Conservation (phyloP, 2,797 vertebrate species). For the Sylvia borin region DNA sequence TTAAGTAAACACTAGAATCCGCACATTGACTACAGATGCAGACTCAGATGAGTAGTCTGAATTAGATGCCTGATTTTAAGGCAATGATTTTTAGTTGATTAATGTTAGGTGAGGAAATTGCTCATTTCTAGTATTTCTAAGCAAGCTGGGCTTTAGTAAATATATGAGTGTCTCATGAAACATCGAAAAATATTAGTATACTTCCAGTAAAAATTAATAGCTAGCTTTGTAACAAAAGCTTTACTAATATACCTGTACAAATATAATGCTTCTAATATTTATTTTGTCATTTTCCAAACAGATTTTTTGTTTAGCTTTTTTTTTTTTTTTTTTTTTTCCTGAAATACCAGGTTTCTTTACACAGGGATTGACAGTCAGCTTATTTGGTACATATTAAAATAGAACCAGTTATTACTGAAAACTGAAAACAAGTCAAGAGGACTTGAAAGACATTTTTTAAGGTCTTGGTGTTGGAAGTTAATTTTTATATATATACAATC, state of each 20-base stretch:
- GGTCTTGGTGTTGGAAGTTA: neutral
- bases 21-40: neutral
- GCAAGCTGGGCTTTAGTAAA: neutral
- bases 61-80: neutral
- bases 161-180: neutral
- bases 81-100: neutral
- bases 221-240: neutral
- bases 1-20: neutral
- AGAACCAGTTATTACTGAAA: slow-evolving; percentile 27
- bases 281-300: neutral
- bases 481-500: slow-evolving; percentile 1
- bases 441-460: slow-evolving; percentile 46
- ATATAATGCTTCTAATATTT: neutral
- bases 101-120: neutral
- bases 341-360: neutral
- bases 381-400: slow-evolving; percentile 32
- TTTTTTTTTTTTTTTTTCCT: neutral
- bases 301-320: neutral
- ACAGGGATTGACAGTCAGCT: neutral
- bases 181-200: neutral
- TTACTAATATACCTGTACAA: neutral
- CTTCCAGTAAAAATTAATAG: neutral
- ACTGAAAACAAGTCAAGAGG: slow-evolving; percentile 24
- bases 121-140: neutral
- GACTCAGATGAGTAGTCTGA: neutral